These are phyloP conservation scores for Dermolepida albohirtum DNA, from an alignment of 2,888 invertebrate species.

Conservation along the genomic window DNA sequence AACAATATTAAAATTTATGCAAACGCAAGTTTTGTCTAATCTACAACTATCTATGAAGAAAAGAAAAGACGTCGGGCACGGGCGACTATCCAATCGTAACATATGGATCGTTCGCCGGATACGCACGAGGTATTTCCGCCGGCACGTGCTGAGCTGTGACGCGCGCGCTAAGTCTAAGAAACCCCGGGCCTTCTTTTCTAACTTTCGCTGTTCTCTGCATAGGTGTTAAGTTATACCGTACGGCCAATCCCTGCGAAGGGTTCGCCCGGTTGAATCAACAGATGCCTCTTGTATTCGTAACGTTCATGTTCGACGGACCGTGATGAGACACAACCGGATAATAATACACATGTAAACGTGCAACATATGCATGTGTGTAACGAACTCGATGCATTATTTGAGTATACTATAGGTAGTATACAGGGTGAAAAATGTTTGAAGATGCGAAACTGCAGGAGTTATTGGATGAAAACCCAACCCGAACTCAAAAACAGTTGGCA, in stretches of 20 bases:
- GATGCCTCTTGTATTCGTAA: slow-evolving; percentile 39
- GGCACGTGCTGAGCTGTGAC: slow-evolving; percentile 58
- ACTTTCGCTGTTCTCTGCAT: slow-evolving; percentile 25
- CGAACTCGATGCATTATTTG: neutral
- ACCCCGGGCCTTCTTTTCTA: slow-evolving; percentile 19
- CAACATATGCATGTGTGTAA: neutral
- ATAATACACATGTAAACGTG: neutral
- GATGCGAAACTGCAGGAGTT: no score
- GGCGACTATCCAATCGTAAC: neutral
- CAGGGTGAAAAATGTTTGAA: no score
- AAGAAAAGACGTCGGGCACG: no score
- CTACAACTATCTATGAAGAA: no score
- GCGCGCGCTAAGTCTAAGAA: slow-evolving; percentile 49
- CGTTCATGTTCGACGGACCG: slow-evolving; percentile 38
- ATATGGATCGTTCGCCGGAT: slow-evolving; percentile 32
- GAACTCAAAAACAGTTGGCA: no score
- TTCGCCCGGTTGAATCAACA: slow-evolving; percentile 37
- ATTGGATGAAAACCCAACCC: no score
- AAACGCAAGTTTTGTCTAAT: no score
- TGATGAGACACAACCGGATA: slow-evolving; percentile 27
- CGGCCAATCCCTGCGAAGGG: slow-evolving; percentile 1
- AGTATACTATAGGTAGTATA: neutral
- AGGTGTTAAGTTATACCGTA: slow-evolving; percentile 35
- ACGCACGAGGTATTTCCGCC: slow-evolving; percentile 52
- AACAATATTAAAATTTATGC: no score